phyloP scores from a whole-genome alignment of 2,113 vertebrate species.

The Corythoichthys intestinalis region DNA sequence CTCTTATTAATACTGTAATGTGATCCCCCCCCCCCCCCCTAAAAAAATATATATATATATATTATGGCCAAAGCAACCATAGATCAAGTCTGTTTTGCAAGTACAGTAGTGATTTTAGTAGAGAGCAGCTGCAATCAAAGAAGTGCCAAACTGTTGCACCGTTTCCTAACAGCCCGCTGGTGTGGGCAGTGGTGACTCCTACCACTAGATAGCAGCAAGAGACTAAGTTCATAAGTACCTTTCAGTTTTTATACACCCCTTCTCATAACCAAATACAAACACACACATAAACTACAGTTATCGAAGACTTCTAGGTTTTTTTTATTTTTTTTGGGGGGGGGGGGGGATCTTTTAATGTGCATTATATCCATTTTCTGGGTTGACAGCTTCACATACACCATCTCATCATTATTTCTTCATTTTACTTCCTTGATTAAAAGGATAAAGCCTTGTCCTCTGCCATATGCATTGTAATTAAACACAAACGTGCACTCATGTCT shows the following conservation, averaged over 20 bases:
- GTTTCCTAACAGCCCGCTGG: background rate
- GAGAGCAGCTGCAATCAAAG: background rate
- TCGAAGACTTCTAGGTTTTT: background rate
- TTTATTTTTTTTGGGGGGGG: background rate
- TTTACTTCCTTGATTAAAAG: conserved; percentile 63
- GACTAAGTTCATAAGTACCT: too few relatives aligned
- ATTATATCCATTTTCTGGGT: conserved; percentile 33
- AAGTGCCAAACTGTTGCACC: background rate
- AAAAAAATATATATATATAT: background rate
- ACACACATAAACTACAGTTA: too few relatives aligned
- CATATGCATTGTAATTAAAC: conserved; percentile 54
- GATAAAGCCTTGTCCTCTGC: conserved; percentile 44
- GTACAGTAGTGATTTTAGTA: background rate
- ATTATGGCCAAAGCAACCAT: background rate
- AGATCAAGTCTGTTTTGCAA: background rate
- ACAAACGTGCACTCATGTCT: conserved; percentile 15
- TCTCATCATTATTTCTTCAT: conserved; percentile 50
- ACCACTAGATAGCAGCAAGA: conserved; percentile 42
- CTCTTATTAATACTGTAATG: background rate
- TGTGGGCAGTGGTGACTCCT: background rate
- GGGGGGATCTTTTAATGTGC: background rate
- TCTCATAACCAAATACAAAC: too few relatives aligned
- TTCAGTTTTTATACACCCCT: too few relatives aligned
- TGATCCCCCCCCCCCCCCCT: too few relatives aligned
- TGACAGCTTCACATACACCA: conserved; percentile 16